These are phyloP conservation scores for Brevimyrus niger DNA, from an alignment of 2,113 vertebrate species.

Conservation along the genomic window DNA sequence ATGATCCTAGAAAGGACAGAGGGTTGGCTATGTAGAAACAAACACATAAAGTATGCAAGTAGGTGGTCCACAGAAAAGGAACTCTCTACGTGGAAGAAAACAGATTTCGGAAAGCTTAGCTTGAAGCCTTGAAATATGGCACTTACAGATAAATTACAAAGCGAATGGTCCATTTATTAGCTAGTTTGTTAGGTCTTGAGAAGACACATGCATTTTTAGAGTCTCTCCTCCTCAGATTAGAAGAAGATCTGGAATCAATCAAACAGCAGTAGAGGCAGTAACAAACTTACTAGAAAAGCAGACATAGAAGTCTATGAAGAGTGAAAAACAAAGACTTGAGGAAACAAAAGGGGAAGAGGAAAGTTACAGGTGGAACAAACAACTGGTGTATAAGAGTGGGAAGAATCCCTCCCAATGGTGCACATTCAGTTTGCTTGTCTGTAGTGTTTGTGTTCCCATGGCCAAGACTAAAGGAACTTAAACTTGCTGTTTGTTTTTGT, in stretches of 20 bases:
- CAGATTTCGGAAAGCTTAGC: neutral
- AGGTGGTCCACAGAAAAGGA: neutral
- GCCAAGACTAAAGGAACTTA: neutral
- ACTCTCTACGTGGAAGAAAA: neutral
- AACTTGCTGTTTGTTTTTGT: neutral
- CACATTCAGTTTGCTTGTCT: neutral
- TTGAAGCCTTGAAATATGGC: neutral
- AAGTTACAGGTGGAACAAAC: neutral
- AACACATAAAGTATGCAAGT: neutral
- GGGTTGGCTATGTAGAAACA: neutral
- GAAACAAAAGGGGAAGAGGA: neutral
- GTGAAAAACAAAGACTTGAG: neutral
- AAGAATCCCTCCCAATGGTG: neutral
- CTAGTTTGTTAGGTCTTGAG: neutral
- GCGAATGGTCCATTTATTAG: neutral
- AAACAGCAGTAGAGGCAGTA: neutral
- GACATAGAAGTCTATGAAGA: neutral
- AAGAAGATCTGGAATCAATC: neutral
- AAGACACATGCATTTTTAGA: neutral
- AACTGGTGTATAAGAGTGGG: neutral
- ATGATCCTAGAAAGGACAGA: neutral
- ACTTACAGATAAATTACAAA: neutral
- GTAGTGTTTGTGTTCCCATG: neutral
- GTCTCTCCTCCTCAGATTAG: neutral
- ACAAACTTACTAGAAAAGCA: neutral